phyloP scores from a whole-genome alignment of 1,140 invertebrate species.

The Drosophila busckii region DNA sequence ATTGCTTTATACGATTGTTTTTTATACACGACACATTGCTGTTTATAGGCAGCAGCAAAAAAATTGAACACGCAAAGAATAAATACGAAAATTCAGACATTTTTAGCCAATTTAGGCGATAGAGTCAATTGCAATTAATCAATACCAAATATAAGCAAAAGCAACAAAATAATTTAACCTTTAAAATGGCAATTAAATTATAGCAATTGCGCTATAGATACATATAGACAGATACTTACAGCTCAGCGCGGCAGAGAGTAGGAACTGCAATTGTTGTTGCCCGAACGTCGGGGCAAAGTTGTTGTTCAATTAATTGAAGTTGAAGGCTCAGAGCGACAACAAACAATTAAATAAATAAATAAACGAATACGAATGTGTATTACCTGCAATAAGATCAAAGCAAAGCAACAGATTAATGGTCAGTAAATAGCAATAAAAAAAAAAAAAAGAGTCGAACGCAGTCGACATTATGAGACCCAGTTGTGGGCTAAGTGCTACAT shows the following conservation, averaged over 20 bases:
- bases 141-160: constrained; percentile 68
- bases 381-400: constrained; percentile 33
- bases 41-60: constrained; percentile 14
- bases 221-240: constrained; percentile 3
- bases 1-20: constrained; percentile 1
- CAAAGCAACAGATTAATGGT: constrained; percentile 9
- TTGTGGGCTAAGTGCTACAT: no score
- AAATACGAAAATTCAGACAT: constrained; percentile 26
- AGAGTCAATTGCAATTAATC: constrained; percentile 70
- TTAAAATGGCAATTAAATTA: constrained; percentile 69
- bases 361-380: constrained; percentile 29
- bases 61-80: constrained; percentile 3
- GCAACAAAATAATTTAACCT: constrained; percentile 75
- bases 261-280: constrained; percentile 42
- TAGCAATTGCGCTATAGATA: constrained; percentile 24
- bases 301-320: constrained; percentile 56
- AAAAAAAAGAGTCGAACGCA: constrained; percentile 23
- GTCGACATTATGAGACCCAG: constrained; percentile 21
- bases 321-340: constrained; percentile 51
- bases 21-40: constrained; percentile 13
- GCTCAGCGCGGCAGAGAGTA: constrained; percentile 16
- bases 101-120: constrained; percentile 58
- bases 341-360: constrained; percentile 51
- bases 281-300: constrained; percentile 2
- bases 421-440: constrained; percentile 9